Base-by-base conservation (phyloP, 2,797 vertebrate genomes). In the Erethizon dorsatum region DNA sequence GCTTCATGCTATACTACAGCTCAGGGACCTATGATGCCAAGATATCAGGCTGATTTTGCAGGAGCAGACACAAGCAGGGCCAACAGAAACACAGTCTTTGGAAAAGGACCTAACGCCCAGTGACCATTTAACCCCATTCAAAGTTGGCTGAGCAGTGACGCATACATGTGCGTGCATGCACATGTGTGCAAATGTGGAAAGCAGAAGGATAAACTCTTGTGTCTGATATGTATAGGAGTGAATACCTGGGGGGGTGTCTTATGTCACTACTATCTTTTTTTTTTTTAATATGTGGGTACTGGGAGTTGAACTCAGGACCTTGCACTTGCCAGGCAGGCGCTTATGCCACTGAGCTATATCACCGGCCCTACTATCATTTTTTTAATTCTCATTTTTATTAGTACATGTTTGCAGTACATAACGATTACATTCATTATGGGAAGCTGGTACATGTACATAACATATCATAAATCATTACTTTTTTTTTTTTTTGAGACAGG, bases 21-120 rank as follows among this genome's bases (percentile, higher is more conserved):
- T 77, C 24, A 91, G 92, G 63, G 33, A 15, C 11, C 77, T 50
- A 88, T 50, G 57, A 91, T 80, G 41, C 63, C 67, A 90, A 91
- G 67, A 59, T 20, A 33, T 87, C 54, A 93, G 87, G 95, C 33
- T 80, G 63, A 17, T 22, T 50, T 4, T 65, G 71, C 59, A 10
- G 87, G 12, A 61, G 83, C 7, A 92, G 12, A 50, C 67, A 92
- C 73, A 67, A 79, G 37, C 78, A 85, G 31, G 13, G 0, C 0
- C 73, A 93, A 75, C 1, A 87, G 0, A 45, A 88, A 91, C 24
- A 77, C 18, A 88, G 41, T 54, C 17, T 95, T 88, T 77, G 28
- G 84, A 31, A 95, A 91, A 69, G 1, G 52, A 1, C n/a, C 67
- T 26, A 24, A 75, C 24, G 33, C 45, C 57, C 75, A 65, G n/a